Base-by-base conservation (phyloP, 1,140 invertebrate genomes). In the Hylaeus anthracinus region DNA sequence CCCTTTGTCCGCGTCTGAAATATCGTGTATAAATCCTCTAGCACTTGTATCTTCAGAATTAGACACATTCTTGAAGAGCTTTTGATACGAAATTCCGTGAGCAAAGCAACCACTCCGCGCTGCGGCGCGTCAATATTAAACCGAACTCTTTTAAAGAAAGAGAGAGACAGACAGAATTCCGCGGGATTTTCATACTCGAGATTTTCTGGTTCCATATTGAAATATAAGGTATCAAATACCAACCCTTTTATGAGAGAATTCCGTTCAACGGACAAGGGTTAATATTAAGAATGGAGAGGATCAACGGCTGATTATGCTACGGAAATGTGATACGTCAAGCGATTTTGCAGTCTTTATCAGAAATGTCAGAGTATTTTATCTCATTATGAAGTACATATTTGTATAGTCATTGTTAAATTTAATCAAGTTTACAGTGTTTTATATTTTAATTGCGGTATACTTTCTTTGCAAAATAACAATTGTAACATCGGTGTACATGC, bases 71-170 rank as follows among this genome's bases (percentile, higher is more conserved):
- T 51, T 53, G 45, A 45, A 12, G 4, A 37, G 65, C 9, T 45
- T 51, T 45, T 51, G 65, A 12, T 67, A 51, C 9, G 3, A n/a
- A 67, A 67, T 67, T 67, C 43, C 45, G 9, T 9, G 45, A 12
- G 9, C 45, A 67, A 67, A 37, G 45, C 48, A 67, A 51, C 65
- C 41, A 14, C 26, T 39, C 41, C 5, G 6, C 41, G 2, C 64
- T 8, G 5, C 64, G 5, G 15, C 64, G 45, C 65, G 45, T 53
- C 65, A 45, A 67, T 67, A 67, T 67, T 67, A 67, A 67, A 51
- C 65, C 43, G 43, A 51, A 9, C 65, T n/a, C 65, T 67, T 66
- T 45, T 26, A 26, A 26, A 45, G 12, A 3, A 1, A 4, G n/a
- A 3, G n/a, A 3, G 8, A n/a, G 26, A 37, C 65, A 51, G 8